Base-by-base conservation (phyloP, 2,113 vertebrate genomes). In the Melanerpes formicivorus region DNA sequence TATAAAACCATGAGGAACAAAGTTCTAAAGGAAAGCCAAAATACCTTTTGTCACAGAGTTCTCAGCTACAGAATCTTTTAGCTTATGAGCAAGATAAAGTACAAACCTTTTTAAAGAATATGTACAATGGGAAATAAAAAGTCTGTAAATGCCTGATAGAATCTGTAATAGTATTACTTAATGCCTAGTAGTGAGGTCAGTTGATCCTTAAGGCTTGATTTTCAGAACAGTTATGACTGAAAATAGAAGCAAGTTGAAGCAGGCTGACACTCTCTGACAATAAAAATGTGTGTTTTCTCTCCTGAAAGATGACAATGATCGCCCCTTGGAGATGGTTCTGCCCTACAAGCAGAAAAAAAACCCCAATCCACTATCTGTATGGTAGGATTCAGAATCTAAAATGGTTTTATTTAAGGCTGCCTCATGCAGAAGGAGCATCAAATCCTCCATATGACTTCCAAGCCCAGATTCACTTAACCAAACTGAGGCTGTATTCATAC, bases 1-100 rank as follows among this genome's bases (percentile, higher is more conserved):
- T 75, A 83, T 60, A 76, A 90, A 97, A 94, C 65, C 89, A 76
- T 77, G 40, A 80, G 77, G 82, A 94, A 95, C 81, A 96, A 95
- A 88, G 62, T 92, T 79, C 76, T 95, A 46, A 50, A 95, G 83
- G 67, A 90, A 92, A 90, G 69, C 80, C 95, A 46, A 96, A 95
- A 93, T 86, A 40, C 46, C 79, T 92, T 90, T 77, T 88, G 27
- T 87, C 80, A 86, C 44, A 65, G 84, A 93, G 50, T 30, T 92
- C 34, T 73, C 66, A 80, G 72, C 74, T 82, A 86, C 82, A 69
- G 48, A 54, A 87, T 87, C 62, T 93, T 95, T 93, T 90, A 95
- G 95, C 82, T 82, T 87, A 72, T 93, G 84, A 91, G 83, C 74
- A 63, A 93, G 90, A 81, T 84, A 83, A 92, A 54, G 59, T 95